These are phyloP conservation scores for Sinocyclocheilus anshuiensis DNA, from an alignment of 2,113 vertebrate genomes.

Conservation along the genomic window DNA sequence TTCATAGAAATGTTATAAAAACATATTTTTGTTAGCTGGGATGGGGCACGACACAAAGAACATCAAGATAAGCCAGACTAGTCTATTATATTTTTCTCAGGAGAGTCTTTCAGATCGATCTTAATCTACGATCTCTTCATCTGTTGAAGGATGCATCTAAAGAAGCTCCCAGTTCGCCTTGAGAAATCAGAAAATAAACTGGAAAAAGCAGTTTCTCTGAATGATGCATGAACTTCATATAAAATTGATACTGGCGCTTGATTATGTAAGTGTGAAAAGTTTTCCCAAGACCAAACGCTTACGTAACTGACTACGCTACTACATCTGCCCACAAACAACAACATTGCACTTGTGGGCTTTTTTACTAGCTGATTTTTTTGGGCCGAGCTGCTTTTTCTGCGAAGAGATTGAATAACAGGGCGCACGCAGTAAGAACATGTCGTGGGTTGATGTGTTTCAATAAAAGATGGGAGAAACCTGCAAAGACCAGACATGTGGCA, in stretches of 20 bases:
- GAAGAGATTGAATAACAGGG: neutral
- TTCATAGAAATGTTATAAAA: neutral
- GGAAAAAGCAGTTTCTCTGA: neutral
- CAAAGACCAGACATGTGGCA: neutral
- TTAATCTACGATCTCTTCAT: neutral
- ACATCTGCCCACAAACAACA: conserved; percentile 13
- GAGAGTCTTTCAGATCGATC: neutral
- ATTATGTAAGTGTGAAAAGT: conserved; percentile 25
- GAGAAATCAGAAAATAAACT: neutral
- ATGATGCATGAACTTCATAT: neutral
- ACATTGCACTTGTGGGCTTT: neutral
- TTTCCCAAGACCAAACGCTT: neutral
- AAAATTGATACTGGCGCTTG: neutral
- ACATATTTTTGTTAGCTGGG: neutral
- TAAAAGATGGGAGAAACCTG: neutral
- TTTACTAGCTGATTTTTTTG: neutral
- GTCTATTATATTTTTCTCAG: neutral
- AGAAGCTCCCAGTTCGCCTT: neutral
- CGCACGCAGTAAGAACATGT: neutral
- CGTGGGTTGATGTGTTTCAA: neutral
- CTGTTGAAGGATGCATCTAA: neutral
- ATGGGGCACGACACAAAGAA: neutral
- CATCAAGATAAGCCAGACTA: neutral
- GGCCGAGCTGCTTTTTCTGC: neutral
- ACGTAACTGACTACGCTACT: neutral